Base-by-base conservation (phyloP, 35 echinoderm and acorn worm genomes). In the Apostichopus californicus region DNA sequence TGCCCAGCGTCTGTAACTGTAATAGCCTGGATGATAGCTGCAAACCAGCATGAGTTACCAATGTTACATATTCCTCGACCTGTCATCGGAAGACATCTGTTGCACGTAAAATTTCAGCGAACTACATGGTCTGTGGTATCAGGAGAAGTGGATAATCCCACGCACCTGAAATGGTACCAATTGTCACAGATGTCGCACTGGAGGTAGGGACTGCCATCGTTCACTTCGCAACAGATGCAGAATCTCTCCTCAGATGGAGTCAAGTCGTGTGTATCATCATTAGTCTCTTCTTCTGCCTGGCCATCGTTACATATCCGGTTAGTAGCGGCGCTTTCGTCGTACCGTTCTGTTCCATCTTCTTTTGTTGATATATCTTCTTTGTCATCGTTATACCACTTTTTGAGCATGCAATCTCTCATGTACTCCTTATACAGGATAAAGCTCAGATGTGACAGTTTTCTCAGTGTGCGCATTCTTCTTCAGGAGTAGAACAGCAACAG, bases 1-100 rank as follows among this genome's bases (percentile, higher is more conserved):
- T 82, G 25, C 4, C 80, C 25, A 17, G 46, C 0, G 25, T 82
- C 14, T 55, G 80, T 82, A 8, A 9, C 5, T 6, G 54, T 82
- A 46, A 82, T 17, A 9, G 80, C 80, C 9, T 82, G 28, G 28
- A 57, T 52, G 5, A 26, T 82, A 14, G 34, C 10, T 12, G 80
- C 13, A 12, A 82, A 57, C 80, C 80, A 82, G 17, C 80, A 82
- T 7, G 80, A 82, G 46, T 82, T 82, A 82, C 80, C 80, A 18
- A 55, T 46, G n/a, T 82, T 82, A 17, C 8, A 6, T 8, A 82
- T 46, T 52, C 80, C 80, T 54, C 80, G 80, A 6, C 21, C 8
- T n/a, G 9, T 6, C 20, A 18, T 10, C 5, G 80, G 55, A 9
- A 10, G 21, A 8, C 80, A 82, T 24, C 5, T 17, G 7, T 53